A percentile compares a stretch with the other conserved stretches of the same genome.
Evolutionary conservation across 2,797 vertebrate species (phyloP).

Genomic region (Karalla daura): DNA sequence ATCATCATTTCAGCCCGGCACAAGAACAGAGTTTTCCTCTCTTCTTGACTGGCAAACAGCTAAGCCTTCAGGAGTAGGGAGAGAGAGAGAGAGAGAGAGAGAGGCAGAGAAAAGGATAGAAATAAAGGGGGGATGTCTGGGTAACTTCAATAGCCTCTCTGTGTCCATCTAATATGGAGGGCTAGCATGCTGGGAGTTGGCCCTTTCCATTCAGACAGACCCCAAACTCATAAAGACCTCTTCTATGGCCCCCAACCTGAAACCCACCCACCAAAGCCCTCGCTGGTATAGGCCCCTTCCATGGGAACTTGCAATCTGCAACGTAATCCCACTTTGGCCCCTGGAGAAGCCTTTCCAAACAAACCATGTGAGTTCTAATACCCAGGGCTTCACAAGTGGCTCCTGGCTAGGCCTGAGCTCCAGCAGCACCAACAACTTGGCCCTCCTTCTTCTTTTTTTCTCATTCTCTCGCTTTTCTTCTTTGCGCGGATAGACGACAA

Average conservation of each 20-base stretch:
- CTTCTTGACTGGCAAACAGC: conserved; percentile 62
- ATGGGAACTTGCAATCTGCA: conserved; percentile 86
- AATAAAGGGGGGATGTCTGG: conserved; percentile 77
- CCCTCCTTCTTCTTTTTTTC: conserved; percentile 67
- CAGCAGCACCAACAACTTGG: conserved; percentile 69
- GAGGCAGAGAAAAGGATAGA: conserved; percentile 65
- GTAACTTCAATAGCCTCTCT: conserved; percentile 84
- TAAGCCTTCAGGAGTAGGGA: conserved; percentile 63
- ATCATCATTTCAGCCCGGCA: conserved; percentile 57
- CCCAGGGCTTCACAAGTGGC: conserved; percentile 80
- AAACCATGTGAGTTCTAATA: conserved; percentile 82
- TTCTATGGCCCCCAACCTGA: conserved; percentile 81
- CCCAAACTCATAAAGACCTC: conserved; percentile 83
- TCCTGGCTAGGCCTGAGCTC: conserved; percentile 76
- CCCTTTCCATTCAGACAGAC: conserved; percentile 82
- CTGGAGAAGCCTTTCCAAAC: conserved; percentile 84
- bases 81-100: conserved; percentile 62
- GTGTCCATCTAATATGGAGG: conserved; percentile 82
- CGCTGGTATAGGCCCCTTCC: conserved; percentile 74
- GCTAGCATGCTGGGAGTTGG: conserved; percentile 84
- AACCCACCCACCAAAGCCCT: conserved; percentile 79
- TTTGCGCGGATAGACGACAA: conserved; percentile 68
- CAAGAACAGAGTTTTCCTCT: conserved; percentile 55
- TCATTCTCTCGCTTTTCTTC: conserved; percentile 67
- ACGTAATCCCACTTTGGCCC: conserved; percentile 84